Evolutionary conservation across 2,797 vertebrate species (phyloP), one percentile per base, ranked within the genome.

Genomic region (Thalassophryne amazonica): DNA sequence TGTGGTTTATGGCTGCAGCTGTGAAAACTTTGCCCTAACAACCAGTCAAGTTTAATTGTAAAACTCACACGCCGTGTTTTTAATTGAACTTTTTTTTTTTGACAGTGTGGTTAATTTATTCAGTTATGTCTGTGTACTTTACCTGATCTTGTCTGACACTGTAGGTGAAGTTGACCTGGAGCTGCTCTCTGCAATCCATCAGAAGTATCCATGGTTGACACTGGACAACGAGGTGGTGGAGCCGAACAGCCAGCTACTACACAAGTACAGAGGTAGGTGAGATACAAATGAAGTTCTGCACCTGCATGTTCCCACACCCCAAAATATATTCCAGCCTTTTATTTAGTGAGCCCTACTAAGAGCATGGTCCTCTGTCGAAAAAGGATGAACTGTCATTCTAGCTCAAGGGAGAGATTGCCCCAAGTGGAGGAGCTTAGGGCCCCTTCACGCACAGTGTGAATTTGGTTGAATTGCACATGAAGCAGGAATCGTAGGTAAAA

Each of bases 121-220:
- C 22, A 19, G 19, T 24, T 58, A 33, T 33, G 50, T 39, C 14
- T 2, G 6, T 10, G 27, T 5, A 12, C 39, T 29, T 28, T 15
- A 63, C 43, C 40, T n/a, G n/a, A n/a, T 28, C 27, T 4, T 52
- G 4, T 27, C 64, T 29, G 11, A 59, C 19, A 43, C 52, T 62
- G 3, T n/a, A 99, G 97, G 97, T 73, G 88, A 92, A 86, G 93
- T 95, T 33, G 97, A 98, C 84, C 86, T 96, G 18, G 84, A 93
- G 56, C 95, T 99, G 58, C 69, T 98, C 17, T 86, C 89, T 25
- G 82, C 93, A 89, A 57, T 98, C 10, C 88, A 48, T 58, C 69
- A 69, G 68, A 92, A 88, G 55, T 90, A 93, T 69, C 95, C 94
- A 1, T 83, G 67, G 7, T 69, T 86, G 71, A 61, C 58, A 8